phyloP scores from a whole-genome alignment of 2,888 invertebrate genomes.

The Mystacides longicornis region DNA sequence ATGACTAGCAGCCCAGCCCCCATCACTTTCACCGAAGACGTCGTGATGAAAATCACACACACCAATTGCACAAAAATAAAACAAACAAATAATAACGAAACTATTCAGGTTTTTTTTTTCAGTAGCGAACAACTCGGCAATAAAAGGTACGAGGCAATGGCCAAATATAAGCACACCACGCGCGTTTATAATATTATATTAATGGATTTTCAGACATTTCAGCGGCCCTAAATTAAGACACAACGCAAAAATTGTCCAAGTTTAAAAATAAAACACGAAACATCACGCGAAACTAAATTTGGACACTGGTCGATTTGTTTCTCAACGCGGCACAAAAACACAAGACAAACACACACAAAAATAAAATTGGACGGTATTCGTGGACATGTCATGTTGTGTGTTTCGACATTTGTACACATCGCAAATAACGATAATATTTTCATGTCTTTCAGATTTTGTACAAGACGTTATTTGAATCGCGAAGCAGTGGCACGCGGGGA shows the following conservation, averaged over 20 bases:
- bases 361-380: no score
- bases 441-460: no score
- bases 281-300: background rate
- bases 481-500: no score
- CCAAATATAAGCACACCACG: background rate
- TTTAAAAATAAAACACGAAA: background rate
- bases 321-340: background rate
- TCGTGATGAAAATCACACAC: constrained; percentile 1
- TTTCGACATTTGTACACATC: no score
- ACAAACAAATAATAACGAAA: background rate
- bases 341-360: background rate
- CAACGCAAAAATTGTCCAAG: background rate
- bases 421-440: no score
- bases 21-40: constrained; percentile 5
- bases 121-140: no score
- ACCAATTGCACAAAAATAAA: background rate
- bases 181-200: background rate
- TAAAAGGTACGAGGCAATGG: background rate
- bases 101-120: no score
- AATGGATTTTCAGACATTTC: background rate
- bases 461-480: no score
- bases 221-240: background rate
- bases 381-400: no score
- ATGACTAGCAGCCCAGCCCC: constrained; percentile 11
- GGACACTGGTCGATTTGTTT: background rate